Conservation (phyloP, 2,888 invertebrate genomes). For the Drosophila neutralis region DNA sequence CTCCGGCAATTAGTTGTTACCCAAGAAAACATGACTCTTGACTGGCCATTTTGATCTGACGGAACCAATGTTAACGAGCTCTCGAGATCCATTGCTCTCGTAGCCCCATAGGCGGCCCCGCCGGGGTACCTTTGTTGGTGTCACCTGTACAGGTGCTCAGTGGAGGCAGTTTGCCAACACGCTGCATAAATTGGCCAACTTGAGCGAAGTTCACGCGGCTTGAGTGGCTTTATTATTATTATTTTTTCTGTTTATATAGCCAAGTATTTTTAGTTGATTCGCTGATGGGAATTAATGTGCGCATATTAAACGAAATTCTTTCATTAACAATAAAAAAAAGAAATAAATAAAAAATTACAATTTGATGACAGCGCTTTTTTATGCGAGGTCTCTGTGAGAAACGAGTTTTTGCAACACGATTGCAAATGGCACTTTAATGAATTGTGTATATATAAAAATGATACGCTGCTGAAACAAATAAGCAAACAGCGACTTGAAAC, state of each 20-base stretch:
- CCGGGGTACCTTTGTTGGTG: conserved; percentile 31
- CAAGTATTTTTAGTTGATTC: conserved; percentile 70
- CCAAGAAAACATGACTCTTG: conserved; percentile 26
- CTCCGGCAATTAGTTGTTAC: conserved; percentile 22
- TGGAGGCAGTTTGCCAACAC: conserved; percentile 35
- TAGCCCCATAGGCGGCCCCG: conserved; percentile 32
- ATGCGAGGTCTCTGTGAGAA: conserved; percentile 55
- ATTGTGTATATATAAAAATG: conserved; percentile 40
- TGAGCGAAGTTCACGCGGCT: conserved; percentile 16
- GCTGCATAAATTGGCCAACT: conserved; percentile 18
- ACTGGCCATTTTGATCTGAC: conserved; percentile 60
- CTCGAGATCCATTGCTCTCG: conserved; percentile 40
- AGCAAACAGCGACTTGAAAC: conserved; percentile 19
- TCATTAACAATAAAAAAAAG: conserved; percentile 66
- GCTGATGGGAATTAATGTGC: conserved; percentile 77
- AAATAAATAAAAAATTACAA: conserved; percentile 21
- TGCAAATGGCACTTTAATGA: conserved; percentile 80
- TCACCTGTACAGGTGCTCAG: conserved; percentile 41
- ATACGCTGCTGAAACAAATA: conserved; percentile 62
- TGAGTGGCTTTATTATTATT: conserved; percentile 1
- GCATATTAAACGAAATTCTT: conserved; percentile 78
- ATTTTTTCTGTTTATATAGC: conserved; percentile 36
- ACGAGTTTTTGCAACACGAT: conserved; percentile 67
- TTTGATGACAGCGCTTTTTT: conserved; percentile 69
- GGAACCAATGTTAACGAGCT: conserved; percentile 61